These are phyloP conservation scores for Nymphalis polychloros DNA, from an alignment of 2,888 invertebrate species.

Conservation along the genomic window DNA sequence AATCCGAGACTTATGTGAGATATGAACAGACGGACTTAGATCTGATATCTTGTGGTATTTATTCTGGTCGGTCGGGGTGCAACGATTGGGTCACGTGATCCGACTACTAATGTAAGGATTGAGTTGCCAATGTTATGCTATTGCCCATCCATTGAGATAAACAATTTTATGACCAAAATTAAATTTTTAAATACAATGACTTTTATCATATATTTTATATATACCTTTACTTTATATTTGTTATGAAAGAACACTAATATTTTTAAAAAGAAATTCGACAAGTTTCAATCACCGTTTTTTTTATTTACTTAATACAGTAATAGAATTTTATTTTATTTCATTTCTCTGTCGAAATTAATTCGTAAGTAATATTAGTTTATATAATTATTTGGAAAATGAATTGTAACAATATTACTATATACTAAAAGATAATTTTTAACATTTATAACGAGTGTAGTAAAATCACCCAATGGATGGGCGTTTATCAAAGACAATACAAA, in stretches of 20 bases:
- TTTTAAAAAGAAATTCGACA: too few species aligned
- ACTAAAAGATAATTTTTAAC: neutral
- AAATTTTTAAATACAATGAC: too few species aligned
- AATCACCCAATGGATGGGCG: neutral
- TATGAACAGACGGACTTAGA: slow-evolving; percentile 17
- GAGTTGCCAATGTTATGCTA: slow-evolving; percentile 24
- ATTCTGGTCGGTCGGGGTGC: slow-evolving; percentile 51
- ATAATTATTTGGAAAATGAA: too few species aligned
- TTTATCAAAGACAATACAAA: slow-evolving; percentile 37
- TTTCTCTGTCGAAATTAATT: too few species aligned
- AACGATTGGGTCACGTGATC: slow-evolving; percentile 54
- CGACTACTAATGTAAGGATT: slow-evolving; percentile 56
- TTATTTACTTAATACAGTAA: too few species aligned
- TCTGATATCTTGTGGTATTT: slow-evolving; percentile 22
- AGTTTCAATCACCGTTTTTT: too few species aligned
- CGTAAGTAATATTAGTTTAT: too few species aligned
- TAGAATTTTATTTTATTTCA: too few species aligned
- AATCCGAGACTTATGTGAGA: slow-evolving; percentile 1
- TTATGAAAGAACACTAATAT: too few species aligned
- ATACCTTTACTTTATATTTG: too few species aligned
- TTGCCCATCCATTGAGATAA: neutral
- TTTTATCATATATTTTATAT: too few species aligned
- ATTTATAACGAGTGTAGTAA: neutral
- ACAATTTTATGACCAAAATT: neutral
- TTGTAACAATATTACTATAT: too few species aligned